phyloP scores from a whole-genome alignment of 1,140 invertebrate species.

The Sycophaga agraensis region DNA sequence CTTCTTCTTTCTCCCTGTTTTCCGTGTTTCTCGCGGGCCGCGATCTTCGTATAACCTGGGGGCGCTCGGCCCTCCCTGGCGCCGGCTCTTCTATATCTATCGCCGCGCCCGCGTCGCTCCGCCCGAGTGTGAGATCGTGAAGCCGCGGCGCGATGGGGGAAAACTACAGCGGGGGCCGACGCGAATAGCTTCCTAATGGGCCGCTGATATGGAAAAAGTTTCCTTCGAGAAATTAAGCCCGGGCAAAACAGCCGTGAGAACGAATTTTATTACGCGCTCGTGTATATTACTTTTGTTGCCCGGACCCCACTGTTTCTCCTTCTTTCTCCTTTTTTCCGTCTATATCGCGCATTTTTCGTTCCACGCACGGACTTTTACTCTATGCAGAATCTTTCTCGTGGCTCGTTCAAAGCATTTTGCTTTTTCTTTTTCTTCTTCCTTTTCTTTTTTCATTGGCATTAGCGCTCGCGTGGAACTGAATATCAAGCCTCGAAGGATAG shows the following conservation, averaged over 20 bases:
- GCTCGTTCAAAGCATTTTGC: neutral
- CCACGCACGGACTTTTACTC: too few relatives aligned
- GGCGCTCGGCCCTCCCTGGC: too few relatives aligned
- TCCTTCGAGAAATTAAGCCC: slow-evolving; percentile 18
- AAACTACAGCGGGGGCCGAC: neutral
- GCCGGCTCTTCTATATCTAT: neutral
- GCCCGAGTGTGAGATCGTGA: neutral
- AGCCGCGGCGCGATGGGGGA: too few relatives aligned
- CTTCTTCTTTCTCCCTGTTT: neutral
- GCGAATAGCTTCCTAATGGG: slow-evolving; percentile 27
- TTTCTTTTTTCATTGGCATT: neutral
- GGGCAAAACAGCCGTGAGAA: slow-evolving; percentile 21
- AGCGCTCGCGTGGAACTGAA: too few relatives aligned
- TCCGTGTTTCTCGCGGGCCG: too few relatives aligned
- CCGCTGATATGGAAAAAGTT: slow-evolving; percentile 30
- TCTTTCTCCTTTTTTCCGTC: too few relatives aligned
- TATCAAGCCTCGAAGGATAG: too few relatives aligned
- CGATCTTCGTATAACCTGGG: too few relatives aligned
- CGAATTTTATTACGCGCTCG: slow-evolving; percentile 28
- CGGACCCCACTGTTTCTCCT: neutral
- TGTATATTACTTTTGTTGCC: slow-evolving; percentile 20
- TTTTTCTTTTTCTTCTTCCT: neutral
- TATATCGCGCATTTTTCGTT: too few relatives aligned
- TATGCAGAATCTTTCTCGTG: too few relatives aligned
- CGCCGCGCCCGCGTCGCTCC: neutral